Evolutionary conservation across 2,113 vertebrate genomes (phyloP), one percentile per base, ranked within the genome.

Genomic region (Neotoma lepida): DNA sequence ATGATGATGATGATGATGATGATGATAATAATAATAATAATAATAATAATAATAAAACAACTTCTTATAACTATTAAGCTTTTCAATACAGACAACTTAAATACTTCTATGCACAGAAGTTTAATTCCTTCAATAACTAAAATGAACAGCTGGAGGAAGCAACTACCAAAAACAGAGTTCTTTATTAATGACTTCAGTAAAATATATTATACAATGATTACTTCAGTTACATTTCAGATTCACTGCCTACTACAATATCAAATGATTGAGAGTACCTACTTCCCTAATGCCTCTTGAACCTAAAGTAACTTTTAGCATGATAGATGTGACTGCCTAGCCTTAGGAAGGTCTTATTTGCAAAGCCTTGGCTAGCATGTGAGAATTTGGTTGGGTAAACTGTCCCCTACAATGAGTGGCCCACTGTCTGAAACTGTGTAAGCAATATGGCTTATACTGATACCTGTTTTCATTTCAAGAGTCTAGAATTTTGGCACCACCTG

Each of bases 101-200:
- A 81, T 80, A 71, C 77, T 70, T 41, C 68, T 68, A 90, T 68
- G 35, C 14, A 78, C 3, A 90, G 54, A 92, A 85, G 88, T 44
- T 88, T 64, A 78, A 8, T 84, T 74, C 66, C n/a, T 87, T 92
- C 17, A 84, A 20, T 66, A 73, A 20, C 2, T 88, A 18, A 92
- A 92, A 77, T 46, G 14, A 66, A 91, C 1, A 77, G 28, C 71
- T 76, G 8, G 41, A 80, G 2, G 56, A 86, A 81, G 0, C 17
- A 20, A n/a, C 14, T 18, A 54, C 24, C 24, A 14, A 46, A 76
- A 76, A 77, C 0, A 66, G 35, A 18, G 8, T 56, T 63, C 14
- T 35, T 78, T 41, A 93, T 39, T 39, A 80, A 88, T 88, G 70
- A 80, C 70, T 49, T 93, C 28, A 61, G 28, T 71, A 82, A 96